A percentile compares a stretch with the other conserved stretches of the same genome.
Conservation (phyloP, 2,113 vertebrate genomes). For the Rousettus leschenaultii region DNA sequence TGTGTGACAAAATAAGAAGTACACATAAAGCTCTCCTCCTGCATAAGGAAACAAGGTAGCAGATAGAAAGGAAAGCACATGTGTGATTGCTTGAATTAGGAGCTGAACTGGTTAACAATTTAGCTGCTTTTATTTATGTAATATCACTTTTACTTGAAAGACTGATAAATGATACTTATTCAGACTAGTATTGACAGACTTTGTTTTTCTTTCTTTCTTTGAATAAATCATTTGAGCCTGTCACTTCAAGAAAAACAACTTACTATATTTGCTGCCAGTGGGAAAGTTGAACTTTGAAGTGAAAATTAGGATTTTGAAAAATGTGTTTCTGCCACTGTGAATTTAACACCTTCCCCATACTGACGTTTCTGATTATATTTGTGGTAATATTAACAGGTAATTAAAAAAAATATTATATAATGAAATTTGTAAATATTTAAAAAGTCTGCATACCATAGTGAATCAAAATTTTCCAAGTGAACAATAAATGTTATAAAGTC, state of each 20-base stretch:
- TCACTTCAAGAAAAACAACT: slow-evolving; percentile 16
- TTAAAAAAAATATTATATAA: neutral
- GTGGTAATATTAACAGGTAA: neutral
- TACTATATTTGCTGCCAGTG: neutral
- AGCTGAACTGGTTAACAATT: neutral
- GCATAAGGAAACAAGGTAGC: neutral
- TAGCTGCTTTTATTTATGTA: neutral
- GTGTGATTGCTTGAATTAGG: neutral
- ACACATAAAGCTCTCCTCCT: neutral
- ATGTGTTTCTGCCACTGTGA: neutral
- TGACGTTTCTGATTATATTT: neutral
- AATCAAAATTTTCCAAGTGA: neutral
- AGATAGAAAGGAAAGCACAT: neutral
- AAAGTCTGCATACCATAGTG: neutral
- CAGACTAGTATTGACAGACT: neutral
- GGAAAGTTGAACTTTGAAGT: slow-evolving; percentile 28
- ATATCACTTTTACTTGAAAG: neutral
- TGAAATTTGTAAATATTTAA: neutral
- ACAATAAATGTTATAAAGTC: neutral
- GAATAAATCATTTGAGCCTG: neutral
- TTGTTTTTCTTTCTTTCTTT: neutral
- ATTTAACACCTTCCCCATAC: neutral
- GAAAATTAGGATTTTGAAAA: slow-evolving; percentile 17
- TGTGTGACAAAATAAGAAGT: neutral
- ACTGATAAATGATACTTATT: neutral